A percentile compares a stretch with the other conserved stretches of the same genome.
These are phyloP conservation scores for Sylvietta virens DNA, from an alignment of 2,113 vertebrate genomes.

Conservation along the genomic window DNA sequence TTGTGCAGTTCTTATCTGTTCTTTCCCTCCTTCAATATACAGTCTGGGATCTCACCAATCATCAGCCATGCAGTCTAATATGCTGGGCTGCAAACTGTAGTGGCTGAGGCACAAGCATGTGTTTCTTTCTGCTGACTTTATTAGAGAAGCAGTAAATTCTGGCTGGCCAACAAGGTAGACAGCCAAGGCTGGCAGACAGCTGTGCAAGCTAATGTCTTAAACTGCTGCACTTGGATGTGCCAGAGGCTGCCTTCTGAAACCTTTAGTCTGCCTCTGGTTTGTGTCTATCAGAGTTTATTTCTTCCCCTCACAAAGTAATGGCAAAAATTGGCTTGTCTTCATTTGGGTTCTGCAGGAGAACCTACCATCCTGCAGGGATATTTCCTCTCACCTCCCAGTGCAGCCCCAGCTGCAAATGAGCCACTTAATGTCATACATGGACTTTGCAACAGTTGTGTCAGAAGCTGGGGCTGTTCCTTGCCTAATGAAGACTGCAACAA, in stretches of 20 bases:
- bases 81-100: not conserved
- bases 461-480: not conserved
- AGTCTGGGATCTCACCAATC: not conserved
- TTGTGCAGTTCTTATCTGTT: not conserved
- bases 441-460: not conserved
- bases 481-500: not conserved
- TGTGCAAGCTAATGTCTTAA: constrained; percentile 39
- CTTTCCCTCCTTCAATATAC: not conserved
- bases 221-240: not conserved
- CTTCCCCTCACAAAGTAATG: not conserved
- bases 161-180: not conserved
- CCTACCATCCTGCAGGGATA: not conserved
- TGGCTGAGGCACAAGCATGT: not conserved
- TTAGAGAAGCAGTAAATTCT: constrained; percentile 42
- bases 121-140: constrained; percentile 51
- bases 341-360: not conserved
- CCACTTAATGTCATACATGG: fast-evolving
- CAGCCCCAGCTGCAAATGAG: not conserved
- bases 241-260: not conserved
- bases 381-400: not conserved
- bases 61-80: not conserved
- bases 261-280: not conserved
- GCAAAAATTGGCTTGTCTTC: not conserved
- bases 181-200: constrained; percentile 45
- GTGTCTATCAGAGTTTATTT: not conserved